phyloP scores from a whole-genome alignment of 2,113 vertebrate species.

The Gymnorhina tibicen region DNA sequence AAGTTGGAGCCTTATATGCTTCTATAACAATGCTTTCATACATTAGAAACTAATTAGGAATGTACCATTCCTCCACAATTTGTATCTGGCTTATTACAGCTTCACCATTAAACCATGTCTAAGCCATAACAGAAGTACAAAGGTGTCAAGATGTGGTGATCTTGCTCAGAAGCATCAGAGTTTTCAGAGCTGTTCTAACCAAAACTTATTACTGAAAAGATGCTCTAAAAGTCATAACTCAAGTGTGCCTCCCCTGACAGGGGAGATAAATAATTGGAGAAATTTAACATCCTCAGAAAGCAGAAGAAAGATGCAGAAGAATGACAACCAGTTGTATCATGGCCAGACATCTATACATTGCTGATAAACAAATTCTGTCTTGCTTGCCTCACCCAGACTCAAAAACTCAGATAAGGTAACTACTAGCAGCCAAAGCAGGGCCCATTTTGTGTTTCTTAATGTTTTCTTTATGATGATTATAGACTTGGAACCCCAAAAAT shows the following conservation, averaged over 20 bases:
- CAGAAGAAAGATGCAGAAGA: not conserved
- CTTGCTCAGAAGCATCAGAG: not conserved
- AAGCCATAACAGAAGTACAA: not conserved
- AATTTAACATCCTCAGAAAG: not conserved
- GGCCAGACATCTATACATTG: not conserved
- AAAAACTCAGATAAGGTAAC: not conserved
- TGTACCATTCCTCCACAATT: not conserved
- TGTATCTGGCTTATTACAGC: not conserved
- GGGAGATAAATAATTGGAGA: not conserved
- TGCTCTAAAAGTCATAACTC: not conserved
- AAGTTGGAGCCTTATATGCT: not conserved
- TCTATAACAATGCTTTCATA: not conserved
- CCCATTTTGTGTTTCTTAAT: not conserved
- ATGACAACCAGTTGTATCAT: not conserved
- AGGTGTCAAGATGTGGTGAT: not conserved
- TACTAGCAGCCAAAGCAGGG: not conserved
- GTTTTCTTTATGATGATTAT: not conserved
- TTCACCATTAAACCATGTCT: not conserved
- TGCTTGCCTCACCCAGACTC: not conserved
- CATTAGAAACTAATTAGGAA: not conserved
- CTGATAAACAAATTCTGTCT: not conserved
- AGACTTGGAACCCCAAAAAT: not conserved
- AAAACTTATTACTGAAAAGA: not conserved
- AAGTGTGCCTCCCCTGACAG: not conserved
- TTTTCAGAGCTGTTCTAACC: not conserved